These are phyloP conservation scores for Eutrigla gurnardus DNA, from an alignment of 2,797 vertebrate genomes.

Conservation along the genomic window DNA sequence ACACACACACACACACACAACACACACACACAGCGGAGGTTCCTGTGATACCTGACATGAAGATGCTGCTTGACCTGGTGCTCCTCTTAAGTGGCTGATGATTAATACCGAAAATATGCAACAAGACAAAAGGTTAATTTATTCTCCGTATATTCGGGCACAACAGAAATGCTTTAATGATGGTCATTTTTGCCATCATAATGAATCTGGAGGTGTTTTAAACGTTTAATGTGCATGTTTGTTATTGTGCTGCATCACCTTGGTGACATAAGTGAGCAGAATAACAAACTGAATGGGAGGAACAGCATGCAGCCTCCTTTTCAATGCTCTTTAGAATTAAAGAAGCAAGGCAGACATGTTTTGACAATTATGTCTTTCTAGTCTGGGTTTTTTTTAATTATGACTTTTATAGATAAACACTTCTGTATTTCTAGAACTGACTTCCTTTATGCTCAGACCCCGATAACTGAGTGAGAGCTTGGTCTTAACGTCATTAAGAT, in stretches of 20 bases:
- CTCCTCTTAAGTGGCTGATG: slow-evolving; percentile 41
- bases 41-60: slow-evolving; percentile 14
- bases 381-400: not conserved
- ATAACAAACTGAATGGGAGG: slow-evolving; percentile 29
- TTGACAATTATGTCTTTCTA: slow-evolving; percentile 17
- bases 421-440: not conserved
- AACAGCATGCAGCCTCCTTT: not conserved
- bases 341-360: slow-evolving; percentile 41
- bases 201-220: not conserved
- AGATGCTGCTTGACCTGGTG: slow-evolving; percentile 53
- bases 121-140: not conserved
- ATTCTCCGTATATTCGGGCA: not conserved
- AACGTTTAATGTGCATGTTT: not conserved
- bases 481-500: not conserved
- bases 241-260: not conserved
- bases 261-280: not conserved
- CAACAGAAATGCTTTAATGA: not conserved
- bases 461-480: not conserved
- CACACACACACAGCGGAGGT: no score
- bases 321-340: slow-evolving; percentile 14
- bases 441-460: not conserved
- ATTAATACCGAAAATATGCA: not conserved
- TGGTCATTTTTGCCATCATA: not conserved
- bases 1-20: no score
- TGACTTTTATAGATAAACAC: slow-evolving; percentile 2